Conservation (phyloP, 2,113 vertebrate genomes). For the Thymallus thymallus region DNA sequence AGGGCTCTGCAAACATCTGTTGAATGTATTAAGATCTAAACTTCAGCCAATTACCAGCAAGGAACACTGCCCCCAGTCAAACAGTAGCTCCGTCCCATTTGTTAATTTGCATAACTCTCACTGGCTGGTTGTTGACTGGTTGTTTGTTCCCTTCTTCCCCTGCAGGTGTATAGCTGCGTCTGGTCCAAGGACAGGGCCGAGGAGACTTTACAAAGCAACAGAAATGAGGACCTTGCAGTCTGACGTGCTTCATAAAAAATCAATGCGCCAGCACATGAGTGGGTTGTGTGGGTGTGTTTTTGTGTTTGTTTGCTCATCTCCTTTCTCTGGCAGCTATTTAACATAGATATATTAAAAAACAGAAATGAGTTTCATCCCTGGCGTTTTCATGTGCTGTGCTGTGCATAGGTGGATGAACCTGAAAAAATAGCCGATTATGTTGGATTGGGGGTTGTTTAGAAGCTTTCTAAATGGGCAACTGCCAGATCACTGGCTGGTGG, state of each 20-base stretch:
- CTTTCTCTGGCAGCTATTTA: slow-evolving; percentile 67
- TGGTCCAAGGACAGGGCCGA: slow-evolving; percentile 60
- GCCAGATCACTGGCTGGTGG: slow-evolving; percentile 39
- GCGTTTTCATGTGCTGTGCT: slow-evolving; percentile 34
- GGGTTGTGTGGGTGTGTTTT: slow-evolving; percentile 73
- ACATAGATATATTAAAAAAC: slow-evolving; percentile 61
- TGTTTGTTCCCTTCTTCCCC: slow-evolving; percentile 42
- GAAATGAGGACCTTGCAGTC: slow-evolving; percentile 50
- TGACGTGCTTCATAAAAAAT: slow-evolving; percentile 64
- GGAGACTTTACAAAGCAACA: slow-evolving; percentile 50
- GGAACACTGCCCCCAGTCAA: slow-evolving; percentile 52
- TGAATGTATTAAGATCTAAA: slow-evolving; percentile 60
- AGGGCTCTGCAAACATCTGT: slow-evolving; percentile 62
- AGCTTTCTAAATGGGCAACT: slow-evolving; percentile 38
- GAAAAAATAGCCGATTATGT: slow-evolving; percentile 61
- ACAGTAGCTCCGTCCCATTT: slow-evolving; percentile 41
- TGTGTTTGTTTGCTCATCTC: slow-evolving; percentile 33
- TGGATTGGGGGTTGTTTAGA: slow-evolving; percentile 64
- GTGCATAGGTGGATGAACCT: slow-evolving; percentile 47
- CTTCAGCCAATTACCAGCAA: slow-evolving; percentile 59
- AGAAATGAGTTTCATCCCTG: slow-evolving; percentile 52
- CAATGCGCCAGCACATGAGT: slow-evolving; percentile 49
- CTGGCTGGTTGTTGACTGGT: slow-evolving; percentile 44
- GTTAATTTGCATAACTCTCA: slow-evolving; percentile 9
- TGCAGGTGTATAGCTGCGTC: slow-evolving; percentile 47